These are phyloP conservation scores for Hecatera dysodea DNA, from an alignment of 2,888 invertebrate species.

Conservation along the genomic window DNA sequence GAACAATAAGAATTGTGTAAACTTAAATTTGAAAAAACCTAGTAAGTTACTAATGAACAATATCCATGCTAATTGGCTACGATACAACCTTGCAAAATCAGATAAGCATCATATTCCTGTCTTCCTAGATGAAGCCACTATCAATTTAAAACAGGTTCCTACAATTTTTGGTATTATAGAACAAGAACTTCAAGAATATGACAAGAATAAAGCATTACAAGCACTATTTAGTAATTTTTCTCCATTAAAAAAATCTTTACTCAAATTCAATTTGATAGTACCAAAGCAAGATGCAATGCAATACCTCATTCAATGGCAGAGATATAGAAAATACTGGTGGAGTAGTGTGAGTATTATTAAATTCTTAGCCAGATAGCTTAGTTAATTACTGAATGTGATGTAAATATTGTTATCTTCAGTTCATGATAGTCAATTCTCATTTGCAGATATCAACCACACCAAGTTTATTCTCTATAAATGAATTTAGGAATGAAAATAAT, in stretches of 20 bases:
- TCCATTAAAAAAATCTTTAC: slow-evolving; percentile 65
- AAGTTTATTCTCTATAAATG: slow-evolving; percentile 92
- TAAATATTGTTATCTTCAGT: slow-evolving; percentile 12
- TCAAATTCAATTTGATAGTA: slow-evolving; percentile 84
- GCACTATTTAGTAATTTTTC: slow-evolving; percentile 63
- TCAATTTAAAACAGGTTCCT: slow-evolving; percentile 43
- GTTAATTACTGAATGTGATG: neutral
- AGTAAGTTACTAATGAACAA: slow-evolving; percentile 81
- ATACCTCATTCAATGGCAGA: slow-evolving; percentile 94
- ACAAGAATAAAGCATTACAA: slow-evolving; percentile 65
- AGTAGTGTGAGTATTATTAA: slow-evolving; percentile 91
- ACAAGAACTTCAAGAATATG: slow-evolving; percentile 57
- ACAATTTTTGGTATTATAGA: slow-evolving; percentile 74
- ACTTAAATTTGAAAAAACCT: slow-evolving; percentile 74
- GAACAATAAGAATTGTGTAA: slow-evolving; percentile 59
- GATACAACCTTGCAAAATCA: slow-evolving; percentile 77
- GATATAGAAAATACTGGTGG: slow-evolving; percentile 96
- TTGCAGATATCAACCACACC: slow-evolving; percentile 93
- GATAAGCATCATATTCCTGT: slow-evolving; percentile 76
- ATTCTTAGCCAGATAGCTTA: neutral
- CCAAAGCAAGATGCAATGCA: slow-evolving; percentile 90
- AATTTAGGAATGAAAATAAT: slow-evolving; percentile 87
- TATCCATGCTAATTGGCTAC: slow-evolving; percentile 81
- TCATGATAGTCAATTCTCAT: slow-evolving; percentile 1
- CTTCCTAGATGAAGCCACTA: slow-evolving; percentile 68